Percentiles rank a stretch among this genome's conserved stretches.
Evolutionary conservation across 2,113 vertebrate species (phyloP).

Genomic region (Dasyurus viverrinus): DNA sequence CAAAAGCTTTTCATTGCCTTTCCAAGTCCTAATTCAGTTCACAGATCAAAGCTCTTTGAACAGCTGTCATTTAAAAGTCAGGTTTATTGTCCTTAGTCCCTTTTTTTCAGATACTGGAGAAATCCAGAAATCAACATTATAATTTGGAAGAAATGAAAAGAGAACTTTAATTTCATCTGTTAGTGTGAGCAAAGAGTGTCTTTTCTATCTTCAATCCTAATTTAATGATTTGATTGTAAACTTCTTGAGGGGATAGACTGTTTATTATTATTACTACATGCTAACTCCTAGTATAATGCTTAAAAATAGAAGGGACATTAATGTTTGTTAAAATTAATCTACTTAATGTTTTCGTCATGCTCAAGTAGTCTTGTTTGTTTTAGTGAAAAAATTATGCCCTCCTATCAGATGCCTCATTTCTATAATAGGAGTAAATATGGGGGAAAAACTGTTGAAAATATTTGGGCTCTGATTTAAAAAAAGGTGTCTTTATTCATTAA

Average conservation of each 20-base stretch:
- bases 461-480: background rate
- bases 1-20: background rate
- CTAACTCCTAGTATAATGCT: background rate
- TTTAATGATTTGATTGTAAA: conserved; percentile 5
- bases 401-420: background rate
- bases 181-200: background rate
- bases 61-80: conserved; percentile 5
- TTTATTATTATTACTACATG: background rate
- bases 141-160: background rate
- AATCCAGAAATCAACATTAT: background rate
- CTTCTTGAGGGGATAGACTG: background rate
- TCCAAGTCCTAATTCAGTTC: conserved; percentile 5
- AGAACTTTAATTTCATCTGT: background rate
- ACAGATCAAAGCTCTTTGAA: conserved; percentile 10
- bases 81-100: background rate
- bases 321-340: background rate
- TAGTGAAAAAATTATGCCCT: background rate
- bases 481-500: background rate
- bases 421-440: background rate
- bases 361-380: background rate
- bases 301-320: background rate
- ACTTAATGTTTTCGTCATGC: background rate
- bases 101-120: background rate
- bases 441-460: background rate
- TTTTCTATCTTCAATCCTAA: background rate